These are phyloP conservation scores for Volucella zonaria DNA, from an alignment of 2,888 invertebrate species.

Conservation along the genomic window DNA sequence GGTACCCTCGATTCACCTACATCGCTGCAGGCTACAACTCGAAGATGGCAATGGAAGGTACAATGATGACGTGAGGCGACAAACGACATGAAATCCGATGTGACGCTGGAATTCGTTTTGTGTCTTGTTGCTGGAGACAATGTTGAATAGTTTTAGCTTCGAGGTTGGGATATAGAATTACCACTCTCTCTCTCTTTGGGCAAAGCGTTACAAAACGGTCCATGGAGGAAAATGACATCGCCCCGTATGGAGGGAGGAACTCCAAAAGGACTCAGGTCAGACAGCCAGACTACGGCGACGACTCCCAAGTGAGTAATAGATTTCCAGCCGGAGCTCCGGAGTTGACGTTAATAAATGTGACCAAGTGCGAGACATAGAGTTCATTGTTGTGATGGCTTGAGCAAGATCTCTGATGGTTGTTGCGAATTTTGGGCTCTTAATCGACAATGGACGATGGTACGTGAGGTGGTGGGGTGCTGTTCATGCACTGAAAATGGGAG, in stretches of 20 bases:
- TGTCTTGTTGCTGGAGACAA: background rate
- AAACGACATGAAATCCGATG: constrained; percentile 49
- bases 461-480: constrained; percentile 32
- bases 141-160: constrained; percentile 34
- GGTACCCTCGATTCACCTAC: constrained; percentile 30
- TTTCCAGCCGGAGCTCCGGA: constrained; percentile 19
- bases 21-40: constrained; percentile 34
- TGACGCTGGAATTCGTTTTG: constrained; percentile 43
- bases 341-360: constrained; percentile 31
- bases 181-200: constrained; percentile 6
- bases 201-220: constrained; percentile 39
- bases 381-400: constrained; percentile 37
- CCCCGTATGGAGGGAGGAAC: constrained; percentile 12
- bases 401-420: constrained; percentile 29
- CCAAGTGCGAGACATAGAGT: constrained; percentile 18
- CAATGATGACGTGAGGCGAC: constrained; percentile 50
- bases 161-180: constrained; percentile 40
- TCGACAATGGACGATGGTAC: constrained; percentile 16
- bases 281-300: constrained; percentile 30
- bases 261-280: constrained; percentile 48
- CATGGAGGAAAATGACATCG: constrained; percentile 25
- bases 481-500: constrained; percentile 46
- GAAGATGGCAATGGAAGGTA: constrained; percentile 13
- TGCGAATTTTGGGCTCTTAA: constrained; percentile 59
- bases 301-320: constrained; percentile 13